Evolutionary conservation across 2,797 vertebrate species (phyloP), one percentile per base, ranked within the genome.

Genomic region (Poliocrania exsul): DNA sequence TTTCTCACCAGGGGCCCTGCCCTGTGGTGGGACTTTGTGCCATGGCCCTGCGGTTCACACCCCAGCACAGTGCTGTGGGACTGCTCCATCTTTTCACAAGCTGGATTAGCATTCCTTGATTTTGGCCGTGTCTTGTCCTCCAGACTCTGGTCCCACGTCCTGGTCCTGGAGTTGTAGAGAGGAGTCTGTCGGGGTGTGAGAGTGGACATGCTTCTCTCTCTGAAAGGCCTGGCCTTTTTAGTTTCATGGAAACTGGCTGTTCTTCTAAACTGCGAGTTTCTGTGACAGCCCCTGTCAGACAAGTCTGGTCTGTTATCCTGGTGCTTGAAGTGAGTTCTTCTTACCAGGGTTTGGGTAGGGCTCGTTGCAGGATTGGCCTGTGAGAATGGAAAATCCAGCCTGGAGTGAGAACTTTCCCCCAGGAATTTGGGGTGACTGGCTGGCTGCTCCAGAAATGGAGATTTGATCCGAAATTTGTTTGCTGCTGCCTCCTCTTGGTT

Each of bases 181-280:
- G 99, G 98, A 58, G 98, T 97, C 72, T 99, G 99, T 33, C 98
- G 98, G 4, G 98, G 98, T 31, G 98, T 98, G 35, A 98, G 96
- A 1, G 98, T 97, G 58, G 99, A 99, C 98, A 99, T 98, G 97
- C 99, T 99, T 78, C 99, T 98, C 95, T 99, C 99, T 96, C 99
- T 97, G 97, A 98, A 99, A 5, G 98, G 98, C 84, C 98, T 98
- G 83, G 97, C 89, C 57, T 98, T 98, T 95, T 98, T 99, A 90
- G 97, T 96, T 92, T 99, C 99, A 10, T 99, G 99, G 82, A 99
- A 99, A 95, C 99, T 99, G 57, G 98, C 98, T 1, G 99, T 99
- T 93, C 99, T 98, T 79, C 99, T 97, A 93, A 99, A 99, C 85
- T 99, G 98, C 1, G 98, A 97, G 86, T 98, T 98, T 91, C 98